Conservation (phyloP, 2,113 vertebrate species). For the Nanorana parkeri region DNA sequence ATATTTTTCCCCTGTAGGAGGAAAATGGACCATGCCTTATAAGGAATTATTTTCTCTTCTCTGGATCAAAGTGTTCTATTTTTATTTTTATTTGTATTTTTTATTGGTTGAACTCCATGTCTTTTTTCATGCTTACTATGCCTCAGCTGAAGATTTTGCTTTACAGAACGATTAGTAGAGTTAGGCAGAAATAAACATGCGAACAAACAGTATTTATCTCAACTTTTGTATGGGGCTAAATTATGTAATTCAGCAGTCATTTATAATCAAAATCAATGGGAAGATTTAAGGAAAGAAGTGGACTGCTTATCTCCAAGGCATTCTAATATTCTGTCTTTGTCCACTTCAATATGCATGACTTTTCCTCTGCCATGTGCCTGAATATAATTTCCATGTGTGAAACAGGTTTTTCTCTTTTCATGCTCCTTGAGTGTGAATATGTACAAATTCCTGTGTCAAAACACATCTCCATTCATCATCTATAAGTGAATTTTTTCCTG, state of each 20-base stretch:
- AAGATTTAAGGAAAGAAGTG: background rate
- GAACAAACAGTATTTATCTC: background rate
- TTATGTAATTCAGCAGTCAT: constrained; percentile 13
- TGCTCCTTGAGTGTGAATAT: constrained; percentile 32
- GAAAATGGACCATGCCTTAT: too few relatives aligned
- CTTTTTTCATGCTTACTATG: too few relatives aligned
- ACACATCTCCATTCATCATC: constrained; percentile 17
- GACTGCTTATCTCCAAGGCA: background rate
- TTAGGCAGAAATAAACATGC: background rate
- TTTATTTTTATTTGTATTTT: too few relatives aligned
- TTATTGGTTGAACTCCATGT: too few relatives aligned
- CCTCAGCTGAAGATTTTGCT: background rate
- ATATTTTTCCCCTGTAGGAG: too few relatives aligned
- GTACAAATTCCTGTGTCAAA: constrained; percentile 36
- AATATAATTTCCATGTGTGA: constrained; percentile 19
- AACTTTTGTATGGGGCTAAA: background rate
- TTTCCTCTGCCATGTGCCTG: constrained; percentile 10
- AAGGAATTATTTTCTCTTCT: too few relatives aligned
- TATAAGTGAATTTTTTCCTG: background rate
- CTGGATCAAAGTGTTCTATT: too few relatives aligned
- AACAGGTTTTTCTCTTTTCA: constrained; percentile 27
- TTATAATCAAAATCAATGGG: constrained; percentile 21
- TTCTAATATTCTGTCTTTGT: background rate
- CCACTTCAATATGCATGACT: constrained; percentile 22
- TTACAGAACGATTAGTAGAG: background rate